These are phyloP conservation scores for Scomber scombrus DNA, from an alignment of 2,113 vertebrate species.

Conservation along the genomic window DNA sequence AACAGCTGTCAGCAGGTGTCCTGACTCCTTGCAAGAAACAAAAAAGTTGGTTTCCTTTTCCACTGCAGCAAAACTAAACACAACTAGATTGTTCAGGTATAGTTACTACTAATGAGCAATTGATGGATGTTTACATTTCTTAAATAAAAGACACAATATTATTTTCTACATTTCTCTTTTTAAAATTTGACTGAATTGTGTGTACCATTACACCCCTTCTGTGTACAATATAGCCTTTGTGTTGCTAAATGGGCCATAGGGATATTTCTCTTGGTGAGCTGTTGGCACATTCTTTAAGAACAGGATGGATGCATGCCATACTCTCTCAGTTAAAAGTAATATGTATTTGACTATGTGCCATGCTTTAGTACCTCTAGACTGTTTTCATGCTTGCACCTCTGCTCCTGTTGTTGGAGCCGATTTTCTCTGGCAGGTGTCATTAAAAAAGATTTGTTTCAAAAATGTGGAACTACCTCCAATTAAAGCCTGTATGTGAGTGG, in stretches of 20 bases:
- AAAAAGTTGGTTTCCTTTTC: too few species aligned
- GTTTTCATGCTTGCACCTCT: constrained; percentile 8
- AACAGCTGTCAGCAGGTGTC: too few species aligned
- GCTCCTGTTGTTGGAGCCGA: neutral
- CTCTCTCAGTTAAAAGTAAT: constrained; percentile 8
- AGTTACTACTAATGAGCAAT: too few species aligned
- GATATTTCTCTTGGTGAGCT: constrained; percentile 14
- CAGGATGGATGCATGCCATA: neutral
- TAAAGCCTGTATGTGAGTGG: constrained; percentile 20
- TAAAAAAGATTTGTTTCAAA: constrained; percentile 29
- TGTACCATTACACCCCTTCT: too few species aligned
- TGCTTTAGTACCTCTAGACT: constrained; percentile 20
- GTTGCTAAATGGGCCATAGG: constrained; percentile 16
- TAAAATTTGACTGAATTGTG: too few species aligned
- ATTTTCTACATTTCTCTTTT: too few species aligned
- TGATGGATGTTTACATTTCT: too few species aligned
- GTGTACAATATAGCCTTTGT: neutral
- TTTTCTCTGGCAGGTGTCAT: constrained; percentile 9
- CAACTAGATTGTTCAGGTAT: too few species aligned
- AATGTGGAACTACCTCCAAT: constrained; percentile 11
- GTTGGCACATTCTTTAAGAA: constrained; percentile 19
- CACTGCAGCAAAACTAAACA: too few species aligned
- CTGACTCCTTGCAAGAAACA: too few species aligned
- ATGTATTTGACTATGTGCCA: constrained; percentile 16
- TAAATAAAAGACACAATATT: too few species aligned